phyloP scores from a whole-genome alignment of 2,797 vertebrate species.

The Lacerta bilineata region DNA sequence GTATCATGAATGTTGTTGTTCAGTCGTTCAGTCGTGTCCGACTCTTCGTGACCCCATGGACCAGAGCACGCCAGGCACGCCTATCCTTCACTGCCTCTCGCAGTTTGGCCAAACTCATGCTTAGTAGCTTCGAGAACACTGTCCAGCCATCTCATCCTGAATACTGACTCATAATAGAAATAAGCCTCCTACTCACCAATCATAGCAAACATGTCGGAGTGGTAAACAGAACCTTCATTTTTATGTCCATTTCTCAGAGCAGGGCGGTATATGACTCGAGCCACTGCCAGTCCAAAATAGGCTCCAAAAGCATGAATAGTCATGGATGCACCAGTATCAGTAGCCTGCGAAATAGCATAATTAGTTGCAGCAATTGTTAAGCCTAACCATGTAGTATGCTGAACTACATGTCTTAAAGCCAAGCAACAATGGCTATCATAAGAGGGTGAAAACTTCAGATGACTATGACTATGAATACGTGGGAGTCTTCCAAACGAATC shows the following conservation, averaged over 20 bases:
- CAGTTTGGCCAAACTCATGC: too few species aligned
- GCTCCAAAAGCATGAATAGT: slow-evolving; percentile 96
- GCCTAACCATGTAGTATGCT: background rate
- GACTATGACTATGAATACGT: background rate
- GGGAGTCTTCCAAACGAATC: background rate
- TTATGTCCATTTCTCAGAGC: slow-evolving; percentile 83
- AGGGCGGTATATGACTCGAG: slow-evolving; percentile 87
- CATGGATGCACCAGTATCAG: slow-evolving; percentile 94
- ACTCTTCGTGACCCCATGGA: too few species aligned
- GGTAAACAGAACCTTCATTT: slow-evolving; percentile 91
- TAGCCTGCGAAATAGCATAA: slow-evolving; percentile 81
- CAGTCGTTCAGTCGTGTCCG: too few species aligned
- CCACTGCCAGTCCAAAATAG: slow-evolving; percentile 92
- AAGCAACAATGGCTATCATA: background rate
- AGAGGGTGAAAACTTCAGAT: background rate
- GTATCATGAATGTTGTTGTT: too few species aligned
- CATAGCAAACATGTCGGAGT: slow-evolving; percentile 96
- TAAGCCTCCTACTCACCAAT: slow-evolving; percentile 85
- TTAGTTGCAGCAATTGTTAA: background rate
- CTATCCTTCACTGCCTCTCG: too few species aligned
- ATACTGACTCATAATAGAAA: background rate
- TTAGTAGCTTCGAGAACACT: too few species aligned
- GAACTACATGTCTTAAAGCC: background rate
- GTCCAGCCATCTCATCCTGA: too few species aligned
- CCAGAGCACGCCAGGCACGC: too few species aligned